Conservation (phyloP, 2,888 invertebrate species). For the Spodoptera littoralis region DNA sequence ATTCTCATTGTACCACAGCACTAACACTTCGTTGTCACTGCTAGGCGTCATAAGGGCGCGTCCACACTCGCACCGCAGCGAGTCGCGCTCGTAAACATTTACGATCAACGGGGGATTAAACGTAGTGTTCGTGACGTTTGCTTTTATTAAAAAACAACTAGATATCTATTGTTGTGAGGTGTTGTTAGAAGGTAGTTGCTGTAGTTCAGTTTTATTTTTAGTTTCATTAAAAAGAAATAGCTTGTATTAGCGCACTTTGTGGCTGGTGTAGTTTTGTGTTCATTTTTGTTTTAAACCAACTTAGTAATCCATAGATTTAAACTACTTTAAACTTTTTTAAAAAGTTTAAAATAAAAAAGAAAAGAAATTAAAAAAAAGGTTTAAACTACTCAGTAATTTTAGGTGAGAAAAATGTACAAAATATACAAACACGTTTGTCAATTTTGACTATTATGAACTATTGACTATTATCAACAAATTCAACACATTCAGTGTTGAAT, state of each 20-base stretch:
- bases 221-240: slow-evolving; percentile 4
- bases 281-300: neutral
- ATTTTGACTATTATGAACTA: too few relatives aligned
- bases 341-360: too few relatives aligned
- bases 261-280: neutral
- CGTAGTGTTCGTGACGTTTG: slow-evolving; percentile 73
- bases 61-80: slow-evolving; percentile 74
- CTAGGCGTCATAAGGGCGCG: slow-evolving; percentile 84
- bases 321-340: too few relatives aligned
- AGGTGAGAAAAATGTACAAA: too few relatives aligned
- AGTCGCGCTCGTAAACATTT: slow-evolving; percentile 86
- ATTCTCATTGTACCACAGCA: slow-evolving; percentile 58
- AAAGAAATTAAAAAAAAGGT: too few relatives aligned
- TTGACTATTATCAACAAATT: too few relatives aligned
- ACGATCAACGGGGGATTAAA: slow-evolving; percentile 84
- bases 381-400: too few relatives aligned
- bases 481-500: too few relatives aligned
- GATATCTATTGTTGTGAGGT: slow-evolving; percentile 55
- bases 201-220: slow-evolving; percentile 29
- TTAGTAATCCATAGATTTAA: too few relatives aligned
- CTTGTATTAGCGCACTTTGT: neutral
- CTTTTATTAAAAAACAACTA: slow-evolving; percentile 82
- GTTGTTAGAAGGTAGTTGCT: slow-evolving; percentile 32
- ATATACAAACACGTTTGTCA: too few relatives aligned
- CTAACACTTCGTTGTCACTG: slow-evolving; percentile 72